Evolutionary conservation across 2,888 invertebrate genomes (phyloP), one percentile per base, ranked within the genome.

Genomic region (Dryadula phaetusa): DNA sequence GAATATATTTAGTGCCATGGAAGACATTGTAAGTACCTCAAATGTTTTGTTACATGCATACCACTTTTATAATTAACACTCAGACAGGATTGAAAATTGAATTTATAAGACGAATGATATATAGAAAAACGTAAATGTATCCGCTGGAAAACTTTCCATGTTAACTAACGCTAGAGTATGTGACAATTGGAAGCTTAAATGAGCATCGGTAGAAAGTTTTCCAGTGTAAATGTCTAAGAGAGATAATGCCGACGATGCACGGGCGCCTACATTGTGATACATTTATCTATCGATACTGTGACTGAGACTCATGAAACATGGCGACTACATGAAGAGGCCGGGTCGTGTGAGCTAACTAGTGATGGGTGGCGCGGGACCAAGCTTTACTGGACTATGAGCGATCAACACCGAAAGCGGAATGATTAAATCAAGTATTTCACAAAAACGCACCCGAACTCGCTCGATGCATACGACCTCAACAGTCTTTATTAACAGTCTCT

Each of bases 231-330:
- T 75, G 78, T 78, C 76, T 78, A 82, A 78, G 56, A 81, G 79
- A 81, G 80, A 79, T 79, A 82, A 79, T 82, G 79, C 80, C 81
- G 81, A 80, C 79, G 80, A 86, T 87, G 89, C 84, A 87, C 89
- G 91, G 92, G 92, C 92, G 92, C 90, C 86, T 92, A 91, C 80
- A 81, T 91, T 92, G 92, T 92, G 92, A 92, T 92, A 92, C 92
- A 91, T 86, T 92, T 91, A 92, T 91, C 92, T 92, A 91, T 83
- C 88, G 87, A 79, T 80, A 84, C 81, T 83, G 87, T 88, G 90
- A 86, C 80, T 85, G 79, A 87, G 82, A 85, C 85, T 84, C 86
- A 88, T 87, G 85, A 77, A 58, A 76, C 78, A 88, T 88, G 88
- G 84, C 84, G 83, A 78, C 91, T 92, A 91, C 83, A 89, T 90